Percentiles rank a stretch among this genome's conserved stretches.
Evolutionary conservation across 2,888 invertebrate genomes (phyloP).

Genomic region (Ophion slaviceki): DNA sequence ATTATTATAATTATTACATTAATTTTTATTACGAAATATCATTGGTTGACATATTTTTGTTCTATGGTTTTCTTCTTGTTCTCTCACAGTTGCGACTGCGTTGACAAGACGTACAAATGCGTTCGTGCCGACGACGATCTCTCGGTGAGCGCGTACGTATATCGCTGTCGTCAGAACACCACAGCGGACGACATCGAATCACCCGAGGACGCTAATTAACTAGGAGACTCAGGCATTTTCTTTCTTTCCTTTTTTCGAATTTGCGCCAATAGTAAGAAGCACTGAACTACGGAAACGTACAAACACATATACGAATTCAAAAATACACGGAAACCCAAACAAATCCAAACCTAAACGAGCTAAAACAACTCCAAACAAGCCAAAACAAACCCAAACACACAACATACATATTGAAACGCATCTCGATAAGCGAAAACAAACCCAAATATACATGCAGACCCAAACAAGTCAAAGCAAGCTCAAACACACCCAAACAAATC

Average conservation of each 20-base stretch:
- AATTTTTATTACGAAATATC: background rate
- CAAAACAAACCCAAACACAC: background rate
- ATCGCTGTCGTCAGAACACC: slow-evolving; percentile 84
- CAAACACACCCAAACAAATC: background rate
- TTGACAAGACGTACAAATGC: slow-evolving; percentile 83
- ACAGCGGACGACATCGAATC: slow-evolving; percentile 76
- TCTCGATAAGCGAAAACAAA: background rate
- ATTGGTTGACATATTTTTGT: background rate
- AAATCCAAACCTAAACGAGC: background rate
- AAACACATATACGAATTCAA: background rate
- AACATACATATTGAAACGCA: background rate
- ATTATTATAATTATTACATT: background rate
- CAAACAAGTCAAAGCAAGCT: background rate
- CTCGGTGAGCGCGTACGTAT: slow-evolving; percentile 86
- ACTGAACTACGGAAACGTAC: background rate
- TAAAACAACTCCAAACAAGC: background rate
- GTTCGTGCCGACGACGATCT: slow-evolving; percentile 85
- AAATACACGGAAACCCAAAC: background rate
- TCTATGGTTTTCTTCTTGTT: slow-evolving; percentile 43
- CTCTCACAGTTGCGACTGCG: slow-evolving; percentile 85
- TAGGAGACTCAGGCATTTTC: slow-evolving; percentile 20
- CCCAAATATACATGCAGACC: background rate
- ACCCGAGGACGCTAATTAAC: slow-evolving; percentile 69
- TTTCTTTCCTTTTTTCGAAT: slow-evolving; percentile 26
- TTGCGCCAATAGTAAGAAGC: slow-evolving; percentile 27